Evolutionary conservation across 2,888 invertebrate species (phyloP).

Genomic region (Carpatolechia fugitivella): DNA sequence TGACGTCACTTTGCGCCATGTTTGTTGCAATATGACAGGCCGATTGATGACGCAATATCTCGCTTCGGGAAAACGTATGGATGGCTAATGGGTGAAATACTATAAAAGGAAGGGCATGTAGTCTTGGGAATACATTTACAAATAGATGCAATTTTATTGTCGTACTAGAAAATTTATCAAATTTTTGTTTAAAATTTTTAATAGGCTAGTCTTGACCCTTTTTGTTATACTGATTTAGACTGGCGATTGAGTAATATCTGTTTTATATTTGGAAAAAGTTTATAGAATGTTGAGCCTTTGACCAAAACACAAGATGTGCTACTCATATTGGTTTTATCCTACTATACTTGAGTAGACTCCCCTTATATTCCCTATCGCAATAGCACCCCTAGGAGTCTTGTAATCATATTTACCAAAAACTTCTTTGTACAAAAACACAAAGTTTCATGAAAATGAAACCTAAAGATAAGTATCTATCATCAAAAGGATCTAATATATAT

Average conservation of each 20-base stretch:
- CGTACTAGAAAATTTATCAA: too few species aligned
- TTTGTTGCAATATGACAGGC: slow-evolving; percentile 8
- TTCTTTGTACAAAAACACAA: neutral
- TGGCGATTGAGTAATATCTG: too few species aligned
- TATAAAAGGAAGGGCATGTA: neutral
- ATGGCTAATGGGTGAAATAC: neutral
- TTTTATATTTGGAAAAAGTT: too few species aligned
- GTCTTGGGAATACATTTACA: neutral
- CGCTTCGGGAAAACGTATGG: slow-evolving; percentile 4
- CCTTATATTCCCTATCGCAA: too few species aligned
- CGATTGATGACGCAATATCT: slow-evolving; percentile 19
- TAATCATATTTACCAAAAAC: neutral
- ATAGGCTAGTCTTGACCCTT: too few species aligned
- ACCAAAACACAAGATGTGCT: too few species aligned
- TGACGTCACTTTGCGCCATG: slow-evolving; percentile 21
- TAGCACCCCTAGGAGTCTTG: neutral
- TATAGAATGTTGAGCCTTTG: too few species aligned
- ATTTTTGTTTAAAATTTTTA: too few species aligned
- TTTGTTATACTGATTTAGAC: too few species aligned
- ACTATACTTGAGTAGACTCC: too few species aligned
- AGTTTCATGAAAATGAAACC: neutral
- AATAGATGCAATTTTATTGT: too few species aligned
- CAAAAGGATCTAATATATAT: slow-evolving; percentile 12
- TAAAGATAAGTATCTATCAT: slow-evolving; percentile 8
- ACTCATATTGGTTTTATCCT: too few species aligned